Evolutionary conservation across 2,113 vertebrate genomes (phyloP), one percentile per base, ranked within the genome.

Genomic region (Haemorhous mexicanus): DNA sequence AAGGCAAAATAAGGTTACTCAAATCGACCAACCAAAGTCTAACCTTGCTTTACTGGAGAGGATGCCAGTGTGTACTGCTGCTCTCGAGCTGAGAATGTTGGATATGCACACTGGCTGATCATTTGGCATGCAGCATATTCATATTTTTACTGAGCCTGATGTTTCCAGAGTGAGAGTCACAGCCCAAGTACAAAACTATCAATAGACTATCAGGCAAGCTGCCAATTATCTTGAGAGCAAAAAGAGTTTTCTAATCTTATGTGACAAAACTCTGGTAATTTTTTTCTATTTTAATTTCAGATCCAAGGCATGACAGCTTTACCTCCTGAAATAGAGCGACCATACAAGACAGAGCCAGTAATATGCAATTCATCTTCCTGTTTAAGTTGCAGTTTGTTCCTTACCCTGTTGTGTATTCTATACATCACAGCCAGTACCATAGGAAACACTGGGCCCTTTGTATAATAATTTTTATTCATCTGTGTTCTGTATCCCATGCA

Each of bases 271-370:
- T 9, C 16, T 75, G 12, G 83, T 88, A 12, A 47, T 13, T 87
- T 66, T 76, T 68, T 10, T 10, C 89, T 46, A 68, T 76, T 58
- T 88, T 43, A 39, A 84, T 97, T 98, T 75, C 96, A 98, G 98
- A 98, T 98, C 67, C 98, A 98, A 93, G 98, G 98, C 63, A 98
- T 98, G 98, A 98, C 97, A 24, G 97, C 98, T 10, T 93, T 97
- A 28, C 98, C 98, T 19, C 98, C 98, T 52, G 96, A 98, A 19
- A 95, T 98, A 79, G 93, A 97, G 70, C 96, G 97, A 69, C 97
- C 98, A 0, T 97, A 98, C 35, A 95, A 93, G 78, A 55, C 93
- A 55, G 97, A 98, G 37, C 95, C 97, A 56, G 37, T 95, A 93
- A 94, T 85, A 86, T 98, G 98, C 79, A 87, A 70, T 26, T 90